phyloP scores from a whole-genome alignment of 2,113 vertebrate species.

The Hyla sarda region DNA sequence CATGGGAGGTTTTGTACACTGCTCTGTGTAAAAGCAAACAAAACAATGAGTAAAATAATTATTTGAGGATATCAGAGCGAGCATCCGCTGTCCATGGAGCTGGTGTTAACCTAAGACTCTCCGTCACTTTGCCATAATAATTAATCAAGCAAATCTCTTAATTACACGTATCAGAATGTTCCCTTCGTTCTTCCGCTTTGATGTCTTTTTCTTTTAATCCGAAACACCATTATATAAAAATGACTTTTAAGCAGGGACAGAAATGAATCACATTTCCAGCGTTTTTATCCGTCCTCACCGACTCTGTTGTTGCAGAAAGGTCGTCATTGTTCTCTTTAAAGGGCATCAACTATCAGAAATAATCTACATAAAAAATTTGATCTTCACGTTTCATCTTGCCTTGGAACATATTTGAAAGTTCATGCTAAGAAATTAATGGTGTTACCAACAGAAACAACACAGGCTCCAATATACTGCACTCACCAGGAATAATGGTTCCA shows the following conservation, averaged over 20 bases:
- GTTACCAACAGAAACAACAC: background rate
- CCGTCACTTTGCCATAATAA: background rate
- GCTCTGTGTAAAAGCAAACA: background rate
- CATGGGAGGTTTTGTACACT: too few species aligned
- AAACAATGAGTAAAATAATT: background rate
- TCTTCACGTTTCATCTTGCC: background rate
- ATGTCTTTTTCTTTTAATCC: background rate
- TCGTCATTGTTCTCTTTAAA: background rate
- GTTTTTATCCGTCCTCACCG: background rate
- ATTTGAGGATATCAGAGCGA: too few species aligned
- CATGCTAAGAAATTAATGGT: background rate
- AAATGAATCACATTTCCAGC: background rate
- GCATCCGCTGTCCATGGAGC: background rate
- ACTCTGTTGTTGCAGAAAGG: background rate
- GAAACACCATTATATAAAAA: constrained; percentile 4
- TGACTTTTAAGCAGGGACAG: background rate
- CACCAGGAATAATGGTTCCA: background rate
- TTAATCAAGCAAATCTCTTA: background rate
- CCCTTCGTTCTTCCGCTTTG: background rate
- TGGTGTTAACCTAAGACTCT: background rate
- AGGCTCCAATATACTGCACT: too few species aligned
- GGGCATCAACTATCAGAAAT: constrained; percentile 12
- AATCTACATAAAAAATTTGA: background rate
- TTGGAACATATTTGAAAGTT: background rate
- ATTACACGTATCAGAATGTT: background rate